These are phyloP conservation scores for Metacarcinus magister DNA, from an alignment of 2,888 invertebrate genomes.

Conservation along the genomic window DNA sequence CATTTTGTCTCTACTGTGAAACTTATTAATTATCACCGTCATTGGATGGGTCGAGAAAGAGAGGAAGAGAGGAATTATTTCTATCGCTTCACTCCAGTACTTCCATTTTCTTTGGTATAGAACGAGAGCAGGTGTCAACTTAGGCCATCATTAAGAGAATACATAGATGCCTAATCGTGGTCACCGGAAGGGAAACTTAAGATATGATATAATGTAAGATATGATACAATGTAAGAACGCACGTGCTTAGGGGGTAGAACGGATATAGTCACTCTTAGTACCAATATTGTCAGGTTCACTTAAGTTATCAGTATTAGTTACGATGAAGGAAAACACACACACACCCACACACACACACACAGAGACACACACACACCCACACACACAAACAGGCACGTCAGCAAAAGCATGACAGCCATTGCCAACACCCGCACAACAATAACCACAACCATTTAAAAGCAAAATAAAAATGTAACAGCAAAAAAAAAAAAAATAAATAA, in stretches of 20 bases:
- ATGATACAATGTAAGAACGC: not conserved
- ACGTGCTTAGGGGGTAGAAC: not conserved
- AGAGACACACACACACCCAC: conserved; percentile 6
- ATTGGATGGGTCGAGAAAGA: not conserved
- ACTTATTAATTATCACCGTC: not conserved
- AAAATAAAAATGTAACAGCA: not conserved
- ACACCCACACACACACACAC: conserved; percentile 40
- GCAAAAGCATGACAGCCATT: not conserved
- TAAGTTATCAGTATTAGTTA: not conserved
- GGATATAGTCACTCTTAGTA: not conserved
- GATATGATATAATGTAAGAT: not conserved
- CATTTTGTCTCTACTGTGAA: not conserved
- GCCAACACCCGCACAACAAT: not conserved
- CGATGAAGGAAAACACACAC: not conserved
- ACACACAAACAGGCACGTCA: not conserved
- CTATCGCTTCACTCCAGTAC: not conserved
- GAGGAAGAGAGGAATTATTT: not conserved
- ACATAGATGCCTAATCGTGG: not conserved
- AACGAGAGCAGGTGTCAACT: not conserved
- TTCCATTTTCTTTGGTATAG: not conserved
- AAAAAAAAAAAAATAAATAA: not conserved
- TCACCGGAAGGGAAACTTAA: not conserved
- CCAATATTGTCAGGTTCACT: no score
- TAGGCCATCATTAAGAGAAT: not conserved
- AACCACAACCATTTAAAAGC: not conserved